Percentiles rank a stretch among this genome's conserved stretches.
Evolutionary conservation across 2,888 invertebrate species (phyloP).

Genomic region (Agrotis segetum): DNA sequence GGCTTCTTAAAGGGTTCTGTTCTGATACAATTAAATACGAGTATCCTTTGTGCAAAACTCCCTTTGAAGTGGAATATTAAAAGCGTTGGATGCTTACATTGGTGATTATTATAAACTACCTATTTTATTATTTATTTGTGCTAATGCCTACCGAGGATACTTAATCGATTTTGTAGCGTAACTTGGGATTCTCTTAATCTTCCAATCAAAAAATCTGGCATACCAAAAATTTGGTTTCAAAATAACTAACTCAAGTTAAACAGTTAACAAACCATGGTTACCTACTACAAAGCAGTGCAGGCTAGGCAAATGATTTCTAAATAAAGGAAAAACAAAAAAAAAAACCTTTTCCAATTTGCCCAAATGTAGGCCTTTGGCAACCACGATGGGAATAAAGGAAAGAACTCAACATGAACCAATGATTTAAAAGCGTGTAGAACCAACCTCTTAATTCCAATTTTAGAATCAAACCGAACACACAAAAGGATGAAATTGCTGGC

Average conservation of each 20-base stretch:
- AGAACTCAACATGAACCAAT: background rate
- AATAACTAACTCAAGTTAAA: no score
- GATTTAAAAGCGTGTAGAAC: conserved; percentile 28
- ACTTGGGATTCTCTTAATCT: no score
- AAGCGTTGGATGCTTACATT: background rate
- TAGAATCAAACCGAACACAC: conserved; percentile 56
- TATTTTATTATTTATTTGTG: no score
- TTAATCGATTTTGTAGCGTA: no score
- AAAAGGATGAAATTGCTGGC: conserved; percentile 76
- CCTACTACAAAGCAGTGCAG: background rate
- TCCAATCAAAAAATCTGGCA: no score
- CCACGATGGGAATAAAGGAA: background rate
- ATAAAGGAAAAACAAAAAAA: background rate
- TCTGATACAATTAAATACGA: conserved; percentile 41
- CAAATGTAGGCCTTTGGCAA: background rate
- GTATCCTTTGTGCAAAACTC: conserved; percentile 23
- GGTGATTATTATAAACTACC: no score
- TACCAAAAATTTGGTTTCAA: no score
- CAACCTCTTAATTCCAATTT: conserved; percentile 55
- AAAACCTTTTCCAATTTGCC: background rate
- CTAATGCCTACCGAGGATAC: no score
- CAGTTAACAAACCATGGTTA: background rate
- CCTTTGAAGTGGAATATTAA: conserved; percentile 41
- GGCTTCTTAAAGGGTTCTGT: conserved; percentile 30
- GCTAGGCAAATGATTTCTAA: background rate